Conservation (phyloP, 2,888 invertebrate genomes). For the Ectemnius cavifrons region DNA sequence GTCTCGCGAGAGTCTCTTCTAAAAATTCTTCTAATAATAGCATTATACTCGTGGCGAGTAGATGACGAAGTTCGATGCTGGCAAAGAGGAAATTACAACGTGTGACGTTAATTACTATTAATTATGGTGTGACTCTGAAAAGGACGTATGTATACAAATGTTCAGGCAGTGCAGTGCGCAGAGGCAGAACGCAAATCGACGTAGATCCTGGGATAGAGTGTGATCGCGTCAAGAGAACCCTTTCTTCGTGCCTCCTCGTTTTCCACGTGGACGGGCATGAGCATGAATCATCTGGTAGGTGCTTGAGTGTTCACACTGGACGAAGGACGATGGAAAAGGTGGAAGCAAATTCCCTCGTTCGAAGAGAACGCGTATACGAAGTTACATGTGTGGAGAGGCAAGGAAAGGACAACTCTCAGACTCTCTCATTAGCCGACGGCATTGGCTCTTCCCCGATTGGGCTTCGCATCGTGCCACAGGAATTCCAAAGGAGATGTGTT, state of each 20-base stretch:
- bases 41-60: too few species aligned
- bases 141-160: constrained; percentile 44
- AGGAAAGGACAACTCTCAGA: constrained; percentile 38
- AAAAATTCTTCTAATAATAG: too few species aligned
- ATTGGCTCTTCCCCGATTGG: constrained; percentile 26
- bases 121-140: constrained; percentile 35
- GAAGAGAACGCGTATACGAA: constrained; percentile 10
- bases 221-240: constrained; percentile 35
- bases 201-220: constrained; percentile 12
- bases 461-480: constrained; percentile 38
- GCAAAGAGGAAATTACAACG: too few species aligned
- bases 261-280: constrained; percentile 53
- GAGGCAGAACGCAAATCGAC: neutral
- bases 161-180: constrained; percentile 18
- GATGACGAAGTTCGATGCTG: too few species aligned
- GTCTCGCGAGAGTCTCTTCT: too few species aligned
- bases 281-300: constrained; percentile 62
- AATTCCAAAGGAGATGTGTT: constrained; percentile 66
- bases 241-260: constrained; percentile 44
- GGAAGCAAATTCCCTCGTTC: constrained; percentile 20
- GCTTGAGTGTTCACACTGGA: constrained; percentile 51
- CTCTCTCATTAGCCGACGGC: constrained; percentile 56
- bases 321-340: constrained; percentile 49
- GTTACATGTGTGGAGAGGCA: constrained; percentile 28
- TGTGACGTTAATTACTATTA: constrained; percentile 34